Evolutionary conservation across 53 echinoderm and acorn worm species (phyloP), one percentile per base, ranked within the genome.

Genomic region (Holothuria scabra): DNA sequence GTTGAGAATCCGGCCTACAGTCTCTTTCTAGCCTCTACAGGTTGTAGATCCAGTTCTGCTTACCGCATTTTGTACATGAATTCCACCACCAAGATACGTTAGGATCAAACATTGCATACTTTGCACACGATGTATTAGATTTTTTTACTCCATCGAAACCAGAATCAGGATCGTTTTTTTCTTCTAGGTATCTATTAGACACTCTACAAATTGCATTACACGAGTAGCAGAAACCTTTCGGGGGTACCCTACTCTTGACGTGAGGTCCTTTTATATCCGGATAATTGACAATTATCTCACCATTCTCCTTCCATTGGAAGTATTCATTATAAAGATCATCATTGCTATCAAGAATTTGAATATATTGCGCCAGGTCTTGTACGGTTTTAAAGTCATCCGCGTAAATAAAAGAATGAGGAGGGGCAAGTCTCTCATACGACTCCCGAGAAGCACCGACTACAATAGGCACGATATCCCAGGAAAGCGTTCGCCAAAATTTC

Each of bases 391-490:
- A 71, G 46, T 71, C 71, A 41, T 71, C 71, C 1, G 71, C 71
- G 13, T 41, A 32, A 38, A 71, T 71, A 46, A 71, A 71, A 46
- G 71, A 71, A 21, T 71, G 23, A 10, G 41, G 38, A 41, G 71
- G 71, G 12, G 71, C 71, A 13, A 71, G 44, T 41, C 71, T 38
- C 44, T 71, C 71, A 46, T 71, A 71, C 3, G 41, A 41, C 46
- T 71, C 46, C 12, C 71, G 44, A 20, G 71, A 35, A 10, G 71
- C 71, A 5, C 71, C 71, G 3, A 71, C 22, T 12, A 71, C 71
- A 46, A 71, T 41, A 46, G 71, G 71, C 46, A 71, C 71, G n/a
- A 71, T 37, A 41, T 71, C 71, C 71, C 71, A 71, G 23, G 71
- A 14, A n/a, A 71, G 33, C 2, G 71, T 71, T 46, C 71, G 41